Percentiles rank a stretch among this genome's conserved stretches.
Evolutionary conservation across 2,888 invertebrate species (phyloP).

Genomic region (Orthosia gracilis): DNA sequence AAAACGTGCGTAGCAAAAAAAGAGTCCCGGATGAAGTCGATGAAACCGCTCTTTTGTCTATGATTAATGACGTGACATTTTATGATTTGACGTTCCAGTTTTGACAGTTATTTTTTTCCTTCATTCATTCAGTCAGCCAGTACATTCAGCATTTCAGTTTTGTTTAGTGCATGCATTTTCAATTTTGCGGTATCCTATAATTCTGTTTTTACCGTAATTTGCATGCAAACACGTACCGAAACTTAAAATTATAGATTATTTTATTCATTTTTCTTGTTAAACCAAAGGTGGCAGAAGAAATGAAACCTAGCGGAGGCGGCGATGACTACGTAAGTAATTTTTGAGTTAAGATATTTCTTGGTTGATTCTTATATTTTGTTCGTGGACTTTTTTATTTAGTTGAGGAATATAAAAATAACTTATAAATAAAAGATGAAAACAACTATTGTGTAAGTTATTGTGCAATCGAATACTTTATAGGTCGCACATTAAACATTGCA

Average conservation of each 20-base stretch:
- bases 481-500: background rate
- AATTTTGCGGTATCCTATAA: constrained; percentile 51
- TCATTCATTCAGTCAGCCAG: constrained; percentile 24
- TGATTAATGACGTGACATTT: constrained; percentile 48
- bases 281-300: constrained; percentile 60
- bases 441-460: background rate
- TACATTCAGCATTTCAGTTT: constrained; percentile 33
- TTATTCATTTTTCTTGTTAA: background rate
- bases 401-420: background rate
- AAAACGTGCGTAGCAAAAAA: too few relatives aligned
- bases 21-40: background rate
- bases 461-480: background rate
- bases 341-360: constrained; percentile 1
- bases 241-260: background rate
- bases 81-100: constrained; percentile 36
- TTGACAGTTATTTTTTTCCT: constrained; percentile 32
- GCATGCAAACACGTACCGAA: constrained; percentile 17
- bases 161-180: constrained; percentile 43
- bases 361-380: background rate
- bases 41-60: background rate
- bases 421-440: background rate
- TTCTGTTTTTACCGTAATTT: constrained; percentile 47
- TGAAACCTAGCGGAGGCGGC: constrained; percentile 86
- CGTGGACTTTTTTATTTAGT: background rate
- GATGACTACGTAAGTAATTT: constrained; percentile 85